A percentile compares a stretch with the other conserved stretches of the same genome.
These are phyloP conservation scores for Lycocerus yunnanus DNA, from an alignment of 2,888 invertebrate genomes.

Conservation along the genomic window DNA sequence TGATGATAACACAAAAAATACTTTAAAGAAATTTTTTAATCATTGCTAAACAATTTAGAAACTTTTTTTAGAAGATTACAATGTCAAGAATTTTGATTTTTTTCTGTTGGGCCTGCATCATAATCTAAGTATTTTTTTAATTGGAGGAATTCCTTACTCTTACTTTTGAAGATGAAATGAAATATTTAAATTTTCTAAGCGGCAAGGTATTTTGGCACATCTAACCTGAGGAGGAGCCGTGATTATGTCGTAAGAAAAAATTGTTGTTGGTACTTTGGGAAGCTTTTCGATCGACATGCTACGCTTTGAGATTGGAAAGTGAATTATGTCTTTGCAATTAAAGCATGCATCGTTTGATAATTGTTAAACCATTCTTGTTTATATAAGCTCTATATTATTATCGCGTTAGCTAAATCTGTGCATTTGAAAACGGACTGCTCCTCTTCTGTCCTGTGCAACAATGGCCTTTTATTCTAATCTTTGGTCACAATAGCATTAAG, in stretches of 20 bases:
- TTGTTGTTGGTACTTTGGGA: too few species aligned
- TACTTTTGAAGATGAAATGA: too few species aligned
- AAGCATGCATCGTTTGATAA: slow-evolving; percentile 25
- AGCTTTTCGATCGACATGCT: too few species aligned
- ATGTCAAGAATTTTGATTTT: too few species aligned
- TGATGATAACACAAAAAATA: not conserved
- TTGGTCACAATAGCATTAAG: slow-evolving; percentile 31
- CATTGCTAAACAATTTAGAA: not conserved
- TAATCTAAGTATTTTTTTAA: not conserved
- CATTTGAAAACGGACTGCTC: slow-evolving; percentile 31
- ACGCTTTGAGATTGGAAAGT: too few species aligned
- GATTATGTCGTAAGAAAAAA: too few species aligned
- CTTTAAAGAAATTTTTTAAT: not conserved
- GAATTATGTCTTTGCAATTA: slow-evolving; percentile 23
- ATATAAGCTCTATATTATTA: slow-evolving; percentile 21
- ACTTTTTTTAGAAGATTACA: not conserved
- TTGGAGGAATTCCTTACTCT: not conserved
- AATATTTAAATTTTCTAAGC: too few species aligned
- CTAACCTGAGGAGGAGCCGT: too few species aligned
- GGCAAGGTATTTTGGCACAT: not conserved
- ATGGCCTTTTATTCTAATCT: slow-evolving; percentile 32
- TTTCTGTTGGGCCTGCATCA: not conserved
- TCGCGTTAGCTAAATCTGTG: slow-evolving; percentile 25
- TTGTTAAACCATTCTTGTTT: slow-evolving; percentile 17
- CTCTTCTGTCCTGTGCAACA: slow-evolving; percentile 29